These are phyloP conservation scores for Proisotoma minuta DNA, from an alignment of 2,888 invertebrate species.

Conservation along the genomic window DNA sequence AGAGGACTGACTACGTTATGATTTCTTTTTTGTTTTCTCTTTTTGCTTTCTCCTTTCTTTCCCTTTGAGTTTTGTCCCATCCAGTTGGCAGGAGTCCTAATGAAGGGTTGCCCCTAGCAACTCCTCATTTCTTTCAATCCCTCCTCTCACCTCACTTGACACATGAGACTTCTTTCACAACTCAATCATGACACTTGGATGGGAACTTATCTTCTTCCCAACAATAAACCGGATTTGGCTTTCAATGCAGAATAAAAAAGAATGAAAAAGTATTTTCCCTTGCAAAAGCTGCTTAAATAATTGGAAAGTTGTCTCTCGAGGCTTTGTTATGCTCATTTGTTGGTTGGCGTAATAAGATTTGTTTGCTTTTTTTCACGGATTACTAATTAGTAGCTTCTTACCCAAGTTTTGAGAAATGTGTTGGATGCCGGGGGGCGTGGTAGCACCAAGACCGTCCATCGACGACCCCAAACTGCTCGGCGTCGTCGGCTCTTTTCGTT, in stretches of 20 bases:
- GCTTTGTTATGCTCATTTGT: no score
- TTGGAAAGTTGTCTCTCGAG: no score
- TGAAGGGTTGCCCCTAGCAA: constrained; percentile 48
- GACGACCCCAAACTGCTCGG: constrained; percentile 31
- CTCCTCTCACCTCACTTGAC: constrained; percentile 12
- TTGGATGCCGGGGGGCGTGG: constrained; percentile 38
- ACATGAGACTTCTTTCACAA: constrained; percentile 3
- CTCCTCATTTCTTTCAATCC: constrained; percentile 36
- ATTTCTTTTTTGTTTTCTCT: constrained; percentile 1
- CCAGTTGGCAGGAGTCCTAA: constrained; percentile 34
- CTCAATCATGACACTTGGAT: no score
- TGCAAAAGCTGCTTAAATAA: no score
- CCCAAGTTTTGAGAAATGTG: constrained; percentile 40
- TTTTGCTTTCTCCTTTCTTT: not conserved
- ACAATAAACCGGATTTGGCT: no score
- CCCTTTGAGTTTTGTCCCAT: not conserved
- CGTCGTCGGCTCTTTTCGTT: constrained; percentile 58
- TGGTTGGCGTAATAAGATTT: no score
- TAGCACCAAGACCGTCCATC: constrained; percentile 40
- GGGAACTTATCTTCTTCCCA: not conserved
- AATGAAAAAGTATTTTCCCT: no score
- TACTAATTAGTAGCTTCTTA: constrained; percentile 19
- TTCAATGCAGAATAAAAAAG: no score
- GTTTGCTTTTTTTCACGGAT: no score
- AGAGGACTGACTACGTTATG: not conserved